A percentile compares a stretch with the other conserved stretches of the same genome.
Conservation (phyloP, 2,113 vertebrate genomes). For the Grammomys surdaster region DNA sequence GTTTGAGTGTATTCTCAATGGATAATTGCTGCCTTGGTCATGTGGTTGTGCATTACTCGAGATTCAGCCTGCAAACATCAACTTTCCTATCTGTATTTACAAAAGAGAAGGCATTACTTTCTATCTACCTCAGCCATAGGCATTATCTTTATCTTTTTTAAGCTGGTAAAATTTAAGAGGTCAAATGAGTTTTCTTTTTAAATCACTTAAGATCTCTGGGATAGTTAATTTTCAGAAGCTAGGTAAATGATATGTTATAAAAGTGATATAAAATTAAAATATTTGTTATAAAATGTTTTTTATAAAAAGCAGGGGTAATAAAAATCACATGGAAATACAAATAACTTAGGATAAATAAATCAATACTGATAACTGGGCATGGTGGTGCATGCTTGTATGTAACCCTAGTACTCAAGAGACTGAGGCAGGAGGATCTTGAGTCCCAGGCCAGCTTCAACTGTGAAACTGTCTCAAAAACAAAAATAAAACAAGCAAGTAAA, state of each 20-base stretch:
- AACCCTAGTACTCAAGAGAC: background rate
- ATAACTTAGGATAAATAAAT: background rate
- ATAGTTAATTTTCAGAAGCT: background rate
- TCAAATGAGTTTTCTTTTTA: background rate
- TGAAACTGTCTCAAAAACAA: background rate
- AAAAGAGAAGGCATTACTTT: constrained; percentile 25
- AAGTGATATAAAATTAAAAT: background rate
- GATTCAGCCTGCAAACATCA: background rate
- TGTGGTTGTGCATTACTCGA: constrained; percentile 15
- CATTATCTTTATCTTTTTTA: constrained; percentile 13
- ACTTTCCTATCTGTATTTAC: constrained; percentile 27
- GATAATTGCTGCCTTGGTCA: background rate
- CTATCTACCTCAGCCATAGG: background rate
- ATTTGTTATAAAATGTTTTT: too few relatives aligned
- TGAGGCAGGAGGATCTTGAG: background rate
- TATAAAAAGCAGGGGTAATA: background rate
- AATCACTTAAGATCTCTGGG: background rate
- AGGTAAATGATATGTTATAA: background rate
- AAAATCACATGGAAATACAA: constrained; percentile 12
- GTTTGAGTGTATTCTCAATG: constrained; percentile 6
- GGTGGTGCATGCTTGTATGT: background rate
- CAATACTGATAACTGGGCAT: background rate
- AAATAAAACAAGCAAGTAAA: background rate
- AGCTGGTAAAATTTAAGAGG: background rate
- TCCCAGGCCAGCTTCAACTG: background rate